phyloP scores from a whole-genome alignment of 2,888 invertebrate species.

The Hemicrepidius hirtus region DNA sequence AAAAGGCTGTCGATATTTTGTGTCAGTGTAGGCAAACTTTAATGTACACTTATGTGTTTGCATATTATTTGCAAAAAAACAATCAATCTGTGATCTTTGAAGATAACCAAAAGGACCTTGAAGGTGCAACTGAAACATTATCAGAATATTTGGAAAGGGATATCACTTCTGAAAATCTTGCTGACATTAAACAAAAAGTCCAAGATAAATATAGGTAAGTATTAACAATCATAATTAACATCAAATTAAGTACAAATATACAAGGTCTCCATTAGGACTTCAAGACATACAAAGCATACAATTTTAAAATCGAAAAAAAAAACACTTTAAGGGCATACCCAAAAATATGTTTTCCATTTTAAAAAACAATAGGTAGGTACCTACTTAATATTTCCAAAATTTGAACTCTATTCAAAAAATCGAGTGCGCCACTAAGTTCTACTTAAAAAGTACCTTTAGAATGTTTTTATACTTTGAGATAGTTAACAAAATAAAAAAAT shows the following conservation, averaged over 20 bases:
- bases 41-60: constrained; percentile 99
- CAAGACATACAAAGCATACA: no score
- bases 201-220: constrained; percentile 96
- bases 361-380: no score
- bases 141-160: constrained; percentile 98
- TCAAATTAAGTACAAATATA: not conserved
- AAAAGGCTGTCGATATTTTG: constrained; percentile 97
- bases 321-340: no score
- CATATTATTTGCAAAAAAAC: constrained; percentile 97
- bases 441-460: no score
- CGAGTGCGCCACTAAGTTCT: no score
- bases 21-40: constrained; percentile 98
- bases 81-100: constrained; percentile 99
- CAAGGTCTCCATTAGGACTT: no score
- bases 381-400: no score
- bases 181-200: constrained; percentile 98
- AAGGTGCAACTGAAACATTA: constrained; percentile 96
- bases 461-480: no score
- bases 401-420: no score
- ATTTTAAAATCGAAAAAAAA: no score
- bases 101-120: constrained; percentile 98
- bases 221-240: not conserved
- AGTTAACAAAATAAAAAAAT: no score
- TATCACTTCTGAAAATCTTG: constrained; percentile 97
- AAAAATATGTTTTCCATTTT: no score